phyloP scores from a whole-genome alignment of 2,888 invertebrate genomes.

The Heterodera filipjevi region DNA sequence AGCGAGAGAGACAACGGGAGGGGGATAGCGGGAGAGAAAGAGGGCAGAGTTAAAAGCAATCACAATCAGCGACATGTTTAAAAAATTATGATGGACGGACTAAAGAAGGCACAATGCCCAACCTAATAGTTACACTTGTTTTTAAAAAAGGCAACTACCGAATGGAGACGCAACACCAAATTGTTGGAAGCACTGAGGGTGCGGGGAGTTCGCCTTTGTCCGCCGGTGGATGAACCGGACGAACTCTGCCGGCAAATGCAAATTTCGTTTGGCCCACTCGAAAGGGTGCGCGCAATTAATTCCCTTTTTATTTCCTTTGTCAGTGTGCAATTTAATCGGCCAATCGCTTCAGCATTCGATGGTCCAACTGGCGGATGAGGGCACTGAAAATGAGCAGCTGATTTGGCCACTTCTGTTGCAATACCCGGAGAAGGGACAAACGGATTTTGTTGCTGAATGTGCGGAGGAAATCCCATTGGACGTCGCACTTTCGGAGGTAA shows the following conservation, averaged over 20 bases:
- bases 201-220: slow-evolving; percentile 21
- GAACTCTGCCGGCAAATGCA: slow-evolving; percentile 28
- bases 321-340: no score
- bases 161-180: neutral
- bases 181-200: slow-evolving; percentile 5
- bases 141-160: neutral
- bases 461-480: slow-evolving; percentile 66
- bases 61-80: no score
- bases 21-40: no score
- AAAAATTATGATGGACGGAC: no score
- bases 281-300: neutral
- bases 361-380: slow-evolving; percentile 41
- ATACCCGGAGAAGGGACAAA: slow-evolving; percentile 69
- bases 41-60: no score
- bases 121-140: no score
- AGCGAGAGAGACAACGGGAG: no score
- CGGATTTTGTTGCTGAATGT: slow-evolving; percentile 84
- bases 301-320: neutral
- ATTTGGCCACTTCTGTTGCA: slow-evolving; percentile 58
- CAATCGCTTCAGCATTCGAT: slow-evolving; percentile 40
- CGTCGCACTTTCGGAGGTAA: slow-evolving; percentile 72
- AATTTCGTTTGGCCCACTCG: neutral
- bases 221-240: slow-evolving; percentile 32
- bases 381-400: slow-evolving; percentile 33
- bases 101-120: no score